Conservation (phyloP, 2,888 invertebrate genomes). For the Allophyes oxyacanthae region DNA sequence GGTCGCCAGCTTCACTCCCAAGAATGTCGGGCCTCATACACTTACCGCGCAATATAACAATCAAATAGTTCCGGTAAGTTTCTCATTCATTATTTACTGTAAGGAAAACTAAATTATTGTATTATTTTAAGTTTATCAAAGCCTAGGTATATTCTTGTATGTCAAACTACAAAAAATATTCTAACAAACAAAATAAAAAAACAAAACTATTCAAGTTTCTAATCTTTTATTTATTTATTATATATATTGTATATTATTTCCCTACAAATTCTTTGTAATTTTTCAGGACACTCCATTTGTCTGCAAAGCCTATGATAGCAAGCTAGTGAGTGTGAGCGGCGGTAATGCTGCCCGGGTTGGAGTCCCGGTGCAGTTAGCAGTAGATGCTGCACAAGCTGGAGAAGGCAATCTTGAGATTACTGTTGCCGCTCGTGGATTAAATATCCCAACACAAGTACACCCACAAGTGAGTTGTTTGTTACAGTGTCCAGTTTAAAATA, state of each 20-base stretch:
- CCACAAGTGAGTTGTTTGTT: conserved; percentile 92
- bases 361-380: conserved; percentile 97
- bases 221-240: too few relatives aligned
- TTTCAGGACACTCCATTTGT: conserved; percentile 94
- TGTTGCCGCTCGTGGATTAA: conserved; percentile 97
- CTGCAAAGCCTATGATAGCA: conserved; percentile 98
- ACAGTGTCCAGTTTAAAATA: too few relatives aligned
- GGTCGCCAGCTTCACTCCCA: conserved; percentile 97
- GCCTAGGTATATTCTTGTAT: too few relatives aligned
- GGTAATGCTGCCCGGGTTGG: conserved; percentile 93
- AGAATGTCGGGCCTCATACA: conserved; percentile 97
- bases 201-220: too few relatives aligned
- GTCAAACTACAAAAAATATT: too few relatives aligned
- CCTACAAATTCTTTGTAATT: too few relatives aligned
- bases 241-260: too few relatives aligned
- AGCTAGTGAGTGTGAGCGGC: conserved; percentile 94
- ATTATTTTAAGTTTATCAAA: too few relatives aligned
- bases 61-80: conserved; percentile 92
- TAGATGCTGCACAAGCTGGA: conserved; percentile 98
- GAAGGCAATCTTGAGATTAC: conserved; percentile 99
- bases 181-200: too few relatives aligned
- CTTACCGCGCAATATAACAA: conserved; percentile 97
- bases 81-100: background rate
- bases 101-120: background rate
- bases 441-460: conserved; percentile 98